These are phyloP conservation scores for Atta cephalotes DNA, from an alignment of 1,140 invertebrate genomes.

Conservation along the genomic window DNA sequence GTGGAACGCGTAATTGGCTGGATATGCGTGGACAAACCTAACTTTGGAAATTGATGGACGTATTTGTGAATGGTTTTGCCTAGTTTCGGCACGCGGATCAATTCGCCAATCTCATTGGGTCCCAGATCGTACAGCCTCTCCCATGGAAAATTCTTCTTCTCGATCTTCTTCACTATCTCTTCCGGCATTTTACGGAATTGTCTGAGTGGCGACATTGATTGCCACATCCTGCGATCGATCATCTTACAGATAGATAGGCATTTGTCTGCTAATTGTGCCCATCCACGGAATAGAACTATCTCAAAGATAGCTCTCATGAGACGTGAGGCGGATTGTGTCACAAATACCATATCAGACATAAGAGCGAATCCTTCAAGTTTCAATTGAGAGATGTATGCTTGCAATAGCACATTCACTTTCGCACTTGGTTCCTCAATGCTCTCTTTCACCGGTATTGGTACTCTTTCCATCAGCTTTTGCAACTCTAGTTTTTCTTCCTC, in stretches of 20 bases:
- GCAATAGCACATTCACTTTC: slow-evolving; percentile 97
- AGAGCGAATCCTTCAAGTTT: slow-evolving; percentile 99
- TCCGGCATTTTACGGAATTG: slow-evolving; percentile 99
- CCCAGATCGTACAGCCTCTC: slow-evolving; percentile 98
- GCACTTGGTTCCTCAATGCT: slow-evolving; percentile 99
- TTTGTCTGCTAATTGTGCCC: slow-evolving; percentile 99
- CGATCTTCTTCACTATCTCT: slow-evolving; percentile 98
- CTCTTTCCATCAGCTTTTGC: slow-evolving; percentile 98
- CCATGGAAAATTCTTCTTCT: slow-evolving; percentile 99
- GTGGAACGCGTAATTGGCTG: slow-evolving; percentile 99
- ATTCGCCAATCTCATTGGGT: slow-evolving; percentile 98
- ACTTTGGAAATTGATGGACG: slow-evolving; percentile 98
- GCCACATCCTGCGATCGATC: slow-evolving; percentile 99
- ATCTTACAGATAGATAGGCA: slow-evolving; percentile 98
- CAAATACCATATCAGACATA: slow-evolving; percentile 99
- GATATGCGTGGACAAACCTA: slow-evolving; percentile 97
- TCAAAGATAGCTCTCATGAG: slow-evolving; percentile 99
- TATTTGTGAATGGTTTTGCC: slow-evolving; percentile 99
- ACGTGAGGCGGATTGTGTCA: slow-evolving; percentile 98
- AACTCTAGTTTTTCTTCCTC: slow-evolving; percentile 99
- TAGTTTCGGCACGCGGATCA: slow-evolving; percentile 97
- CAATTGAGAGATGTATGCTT: slow-evolving; percentile 99
- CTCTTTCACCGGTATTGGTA: slow-evolving; percentile 99
- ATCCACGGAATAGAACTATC: slow-evolving; percentile 96
- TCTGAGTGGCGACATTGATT: slow-evolving; percentile 99